Percentiles rank a stretch among this genome's conserved stretches.
phyloP scores from a whole-genome alignment of 2,888 invertebrate species.

The Coremacera marginata region DNA sequence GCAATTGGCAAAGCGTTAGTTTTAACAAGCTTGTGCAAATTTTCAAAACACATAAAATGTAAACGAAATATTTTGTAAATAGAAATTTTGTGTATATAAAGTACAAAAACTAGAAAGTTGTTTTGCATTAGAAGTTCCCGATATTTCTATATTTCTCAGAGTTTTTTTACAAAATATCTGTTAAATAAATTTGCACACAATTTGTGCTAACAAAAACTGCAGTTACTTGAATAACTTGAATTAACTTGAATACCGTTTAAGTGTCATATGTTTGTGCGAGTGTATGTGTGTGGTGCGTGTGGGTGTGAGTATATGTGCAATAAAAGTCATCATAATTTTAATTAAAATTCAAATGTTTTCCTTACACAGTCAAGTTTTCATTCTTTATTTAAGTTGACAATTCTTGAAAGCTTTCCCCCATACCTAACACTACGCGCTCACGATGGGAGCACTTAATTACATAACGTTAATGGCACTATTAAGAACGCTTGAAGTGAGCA shows the following conservation, averaged over 20 bases:
- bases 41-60: not conserved
- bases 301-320: not conserved
- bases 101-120: too few relatives aligned
- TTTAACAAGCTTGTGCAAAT: not conserved
- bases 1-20: not conserved
- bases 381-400: slow-evolving; percentile 14
- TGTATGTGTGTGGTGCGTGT: not conserved
- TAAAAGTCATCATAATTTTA: slow-evolving; percentile 25
- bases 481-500: not conserved
- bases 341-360: slow-evolving; percentile 33
- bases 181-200: too few relatives aligned
- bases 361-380: not conserved
- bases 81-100: too few relatives aligned
- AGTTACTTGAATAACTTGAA: too few relatives aligned
- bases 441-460: not conserved
- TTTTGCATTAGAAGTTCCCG: too few relatives aligned
- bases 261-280: not conserved
- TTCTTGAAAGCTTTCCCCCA: not conserved
- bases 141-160: too few relatives aligned
- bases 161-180: too few relatives aligned
- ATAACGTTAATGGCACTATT: not conserved
- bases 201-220: too few relatives aligned
- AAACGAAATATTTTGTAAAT: too few relatives aligned
- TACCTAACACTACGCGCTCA: not conserved
- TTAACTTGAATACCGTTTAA: too few relatives aligned